Evolutionary conservation across 1,140 invertebrate genomes (phyloP), one percentile per base, ranked within the genome.

Genomic region (Drosophila athabasca): DNA sequence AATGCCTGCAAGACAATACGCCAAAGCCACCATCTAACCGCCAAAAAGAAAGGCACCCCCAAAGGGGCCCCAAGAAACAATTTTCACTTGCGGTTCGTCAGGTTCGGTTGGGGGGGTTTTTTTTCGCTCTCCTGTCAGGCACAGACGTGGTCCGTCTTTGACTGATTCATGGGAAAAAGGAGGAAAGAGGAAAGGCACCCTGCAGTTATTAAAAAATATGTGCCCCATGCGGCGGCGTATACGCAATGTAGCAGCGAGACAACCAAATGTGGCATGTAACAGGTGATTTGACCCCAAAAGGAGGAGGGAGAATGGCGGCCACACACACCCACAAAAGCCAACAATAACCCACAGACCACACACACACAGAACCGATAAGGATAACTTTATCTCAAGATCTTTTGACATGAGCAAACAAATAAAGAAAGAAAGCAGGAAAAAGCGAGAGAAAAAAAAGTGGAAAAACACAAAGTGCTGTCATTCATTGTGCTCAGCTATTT

Each of bases 391-490:
- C 68, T 72, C 26, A 66, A 67, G 81, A 84, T 84, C 77, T 75
- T 80, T 80, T 76, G 79, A 82, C 79, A 82, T 73, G 59, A 74
- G 62, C 62, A 83, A 79, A 75, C 65, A 66, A 84, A 81, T 67
- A 80, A 77, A 76, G 62, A 69, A 35, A 67, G 77, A 70, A 79
- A 64, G 52, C 45, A 46, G 50, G 24, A 31, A 55, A 58, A 43
- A 50, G n/a, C 15, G 7, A 13, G 43, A 19, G 9, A 60, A 75
- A 75, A 66, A 59, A 66, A 60, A 55, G 69, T 73, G 59, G 51
- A 74, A 76, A 71, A 76, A 84, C 80, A 85, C 76, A 84, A 84
- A 84, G 81, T 85, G 84, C 73, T 81, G 82, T 73, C 78, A 85
- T 85, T 81, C 81, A 85, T 87, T 85, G 81, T 87, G 64, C 60